A percentile compares a stretch with the other conserved stretches of the same genome.
Evolutionary conservation across 2,113 vertebrate species (phyloP).

Genomic region (Percina caprodes): DNA sequence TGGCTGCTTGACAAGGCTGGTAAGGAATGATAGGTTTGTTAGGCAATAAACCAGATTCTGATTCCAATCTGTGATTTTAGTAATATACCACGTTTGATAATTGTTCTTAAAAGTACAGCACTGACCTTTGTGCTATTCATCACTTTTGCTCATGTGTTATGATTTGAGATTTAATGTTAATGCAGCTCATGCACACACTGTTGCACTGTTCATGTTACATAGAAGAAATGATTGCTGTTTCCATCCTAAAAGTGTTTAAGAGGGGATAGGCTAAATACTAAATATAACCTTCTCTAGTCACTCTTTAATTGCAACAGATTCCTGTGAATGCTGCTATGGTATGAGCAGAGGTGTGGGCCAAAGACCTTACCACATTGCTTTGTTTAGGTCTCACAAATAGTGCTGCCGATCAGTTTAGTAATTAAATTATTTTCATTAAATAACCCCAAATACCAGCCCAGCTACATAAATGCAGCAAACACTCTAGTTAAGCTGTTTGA

Average conservation of each 20-base stretch:
- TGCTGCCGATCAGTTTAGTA: neutral
- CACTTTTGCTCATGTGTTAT: conserved; percentile 5
- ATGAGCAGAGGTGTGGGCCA: neutral
- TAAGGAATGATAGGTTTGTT: conserved; percentile 13
- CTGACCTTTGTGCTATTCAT: conserved; percentile 3
- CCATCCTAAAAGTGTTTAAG: neutral
- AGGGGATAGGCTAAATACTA: neutral
- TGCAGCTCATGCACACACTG: neutral
- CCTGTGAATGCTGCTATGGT: neutral
- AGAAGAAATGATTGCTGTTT: neutral
- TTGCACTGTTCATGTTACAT: neutral
- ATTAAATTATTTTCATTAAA: neutral
- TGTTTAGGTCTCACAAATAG: neutral
- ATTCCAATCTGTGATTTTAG: conserved; percentile 11
- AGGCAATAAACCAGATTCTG: neutral
- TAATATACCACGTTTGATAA: conserved; percentile 4
- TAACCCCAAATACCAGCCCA: neutral
- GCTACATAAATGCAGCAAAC: conserved; percentile 10
- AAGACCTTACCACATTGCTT: neutral
- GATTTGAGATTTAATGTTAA: neutral
- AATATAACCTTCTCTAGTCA: neutral
- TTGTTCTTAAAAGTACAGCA: neutral
- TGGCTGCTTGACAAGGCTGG: conserved; percentile 17
- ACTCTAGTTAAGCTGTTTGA: conserved; percentile 14
- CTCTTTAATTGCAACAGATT: neutral